Percentiles rank a stretch among this genome's conserved stretches.
Evolutionary conservation across 1,140 invertebrate genomes (phyloP).

Genomic region (Drosophila nigromelanica): DNA sequence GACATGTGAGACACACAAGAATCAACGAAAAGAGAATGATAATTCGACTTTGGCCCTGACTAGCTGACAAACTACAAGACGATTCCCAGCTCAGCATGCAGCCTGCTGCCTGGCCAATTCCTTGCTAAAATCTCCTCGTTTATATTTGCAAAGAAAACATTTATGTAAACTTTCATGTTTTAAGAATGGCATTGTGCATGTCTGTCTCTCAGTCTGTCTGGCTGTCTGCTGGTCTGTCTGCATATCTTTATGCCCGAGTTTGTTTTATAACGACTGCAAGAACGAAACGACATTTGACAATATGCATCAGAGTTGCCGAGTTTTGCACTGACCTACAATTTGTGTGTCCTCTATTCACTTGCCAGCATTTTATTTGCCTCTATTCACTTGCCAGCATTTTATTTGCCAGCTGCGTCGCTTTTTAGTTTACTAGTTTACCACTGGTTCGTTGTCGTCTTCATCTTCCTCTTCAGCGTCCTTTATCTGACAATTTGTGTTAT

Average conservation of each 20-base stretch:
- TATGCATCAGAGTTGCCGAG: conserved; percentile 45
- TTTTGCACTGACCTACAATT: conserved; percentile 14
- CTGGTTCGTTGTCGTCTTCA: conserved; percentile 30
- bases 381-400: conserved; percentile 58
- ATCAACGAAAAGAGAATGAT: conserved; percentile 25
- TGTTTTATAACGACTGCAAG: conserved; percentile 65
- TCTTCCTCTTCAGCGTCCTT: conserved; percentile 16
- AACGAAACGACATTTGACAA: conserved; percentile 64
- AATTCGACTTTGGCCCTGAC: conserved; percentile 20
- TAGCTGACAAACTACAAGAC: conserved; percentile 52
- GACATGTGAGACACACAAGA: conserved; percentile 54
- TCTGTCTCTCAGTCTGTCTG: background rate
- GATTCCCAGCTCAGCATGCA: conserved; percentile 62
- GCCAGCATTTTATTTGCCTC: conserved; percentile 50
- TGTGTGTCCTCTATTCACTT: conserved; percentile 54
- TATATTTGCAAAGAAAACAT: conserved; percentile 76
- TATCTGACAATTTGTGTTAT: conserved; percentile 51
- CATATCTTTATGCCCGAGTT: conserved; percentile 43
- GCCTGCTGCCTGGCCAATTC: conserved; percentile 5
- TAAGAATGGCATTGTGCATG: conserved; percentile 66
- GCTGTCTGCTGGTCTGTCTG: conserved; percentile 15
- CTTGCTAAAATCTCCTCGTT: conserved; percentile 16
- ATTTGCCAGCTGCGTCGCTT: conserved; percentile 42
- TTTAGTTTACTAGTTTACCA: conserved; percentile 42
- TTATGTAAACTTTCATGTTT: conserved; percentile 78